Conservation (phyloP, 2,113 vertebrate species). For the Gulo gulo region DNA sequence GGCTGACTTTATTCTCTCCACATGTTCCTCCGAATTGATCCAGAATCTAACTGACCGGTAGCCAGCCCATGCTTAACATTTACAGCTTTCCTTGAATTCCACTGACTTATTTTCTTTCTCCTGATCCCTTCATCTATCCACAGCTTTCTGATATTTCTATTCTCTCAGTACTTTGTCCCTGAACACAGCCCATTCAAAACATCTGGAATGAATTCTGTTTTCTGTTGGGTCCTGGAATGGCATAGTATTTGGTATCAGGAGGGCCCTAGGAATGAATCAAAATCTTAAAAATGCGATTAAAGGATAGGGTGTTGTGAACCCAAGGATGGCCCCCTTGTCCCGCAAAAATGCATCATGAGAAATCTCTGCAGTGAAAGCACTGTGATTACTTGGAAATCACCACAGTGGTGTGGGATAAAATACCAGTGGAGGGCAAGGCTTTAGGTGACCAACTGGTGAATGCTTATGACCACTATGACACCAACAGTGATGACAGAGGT, state of each 20-base stretch:
- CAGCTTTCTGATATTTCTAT: background rate
- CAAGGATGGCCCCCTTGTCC: background rate
- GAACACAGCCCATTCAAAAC: background rate
- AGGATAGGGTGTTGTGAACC: background rate
- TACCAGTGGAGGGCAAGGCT: no score
- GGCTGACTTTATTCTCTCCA: background rate
- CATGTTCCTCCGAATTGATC: background rate
- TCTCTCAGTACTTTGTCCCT: background rate
- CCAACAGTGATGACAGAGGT: background rate
- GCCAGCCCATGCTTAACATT: background rate
- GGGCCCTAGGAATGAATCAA: background rate
- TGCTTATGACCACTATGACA: background rate
- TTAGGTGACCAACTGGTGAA: background rate
- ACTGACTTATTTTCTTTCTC: background rate
- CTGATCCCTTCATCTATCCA: background rate
- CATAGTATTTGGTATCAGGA: background rate
- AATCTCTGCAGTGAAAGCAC: background rate
- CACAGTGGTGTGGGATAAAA: background rate
- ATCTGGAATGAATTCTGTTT: background rate
- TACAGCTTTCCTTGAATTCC: background rate
- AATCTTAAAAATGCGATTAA: background rate
- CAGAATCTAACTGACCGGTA: background rate
- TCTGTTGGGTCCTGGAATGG: background rate
- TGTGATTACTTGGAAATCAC: background rate
- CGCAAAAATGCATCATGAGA: background rate